Conservation (phyloP, 2,888 invertebrate genomes). For the Tenthredo notha region DNA sequence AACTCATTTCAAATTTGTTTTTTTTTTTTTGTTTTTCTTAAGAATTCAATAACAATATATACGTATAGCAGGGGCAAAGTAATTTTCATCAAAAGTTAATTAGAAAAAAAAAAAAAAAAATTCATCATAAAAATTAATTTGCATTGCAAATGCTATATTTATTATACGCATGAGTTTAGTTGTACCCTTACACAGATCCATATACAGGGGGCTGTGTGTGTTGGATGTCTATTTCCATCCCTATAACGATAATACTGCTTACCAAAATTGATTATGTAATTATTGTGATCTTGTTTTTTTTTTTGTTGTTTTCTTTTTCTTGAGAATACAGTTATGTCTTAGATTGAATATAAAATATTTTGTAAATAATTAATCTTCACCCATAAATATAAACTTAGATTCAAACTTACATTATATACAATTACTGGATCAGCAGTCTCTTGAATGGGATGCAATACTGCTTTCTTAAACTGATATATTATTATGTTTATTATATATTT, state of each 20-base stretch:
- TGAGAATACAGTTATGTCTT: slow-evolving; percentile 42
- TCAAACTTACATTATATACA: slow-evolving; percentile 72
- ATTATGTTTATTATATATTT: slow-evolving; percentile 23
- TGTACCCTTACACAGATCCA: neutral
- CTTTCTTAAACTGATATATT: slow-evolving; percentile 55
- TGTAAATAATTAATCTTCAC: slow-evolving; percentile 65
- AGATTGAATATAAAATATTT: slow-evolving; percentile 50
- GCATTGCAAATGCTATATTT: neutral
- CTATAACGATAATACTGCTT: slow-evolving; percentile 15
- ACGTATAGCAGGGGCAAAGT: slow-evolving; percentile 26
- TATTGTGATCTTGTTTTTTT: neutral
- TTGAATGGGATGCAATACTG: slow-evolving; percentile 72
- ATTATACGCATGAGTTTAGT: neutral
- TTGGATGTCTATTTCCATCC: neutral
- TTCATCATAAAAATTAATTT: neutral
- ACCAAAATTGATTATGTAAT: slow-evolving; percentile 21
- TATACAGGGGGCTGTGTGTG: neutral
- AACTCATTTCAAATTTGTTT: slow-evolving; percentile 53
- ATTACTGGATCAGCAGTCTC: slow-evolving; percentile 71
- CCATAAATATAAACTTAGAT: slow-evolving; percentile 71
- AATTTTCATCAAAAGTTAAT: neutral
- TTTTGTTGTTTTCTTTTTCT: neutral
- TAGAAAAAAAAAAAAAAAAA: too few relatives aligned
- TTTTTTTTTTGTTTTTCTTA: slow-evolving; percentile 54
- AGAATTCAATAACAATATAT: slow-evolving; percentile 56